These are phyloP conservation scores for Lepidotrigona ventralis DNA, from an alignment of 1,140 invertebrate genomes.

Conservation along the genomic window DNA sequence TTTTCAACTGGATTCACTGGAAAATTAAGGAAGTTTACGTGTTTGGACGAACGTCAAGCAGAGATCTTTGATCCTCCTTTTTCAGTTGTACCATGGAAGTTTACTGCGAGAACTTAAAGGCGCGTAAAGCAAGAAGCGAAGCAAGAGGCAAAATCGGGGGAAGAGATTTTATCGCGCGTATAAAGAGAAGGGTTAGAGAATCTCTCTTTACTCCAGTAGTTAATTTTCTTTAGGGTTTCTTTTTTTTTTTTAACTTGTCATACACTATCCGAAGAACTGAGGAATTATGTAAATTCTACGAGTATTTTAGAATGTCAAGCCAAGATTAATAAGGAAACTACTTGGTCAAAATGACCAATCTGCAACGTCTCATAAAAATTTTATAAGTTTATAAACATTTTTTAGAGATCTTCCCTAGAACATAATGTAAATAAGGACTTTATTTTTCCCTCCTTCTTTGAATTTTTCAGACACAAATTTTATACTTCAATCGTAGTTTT, in stretches of 20 bases:
- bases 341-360: too few relatives aligned
- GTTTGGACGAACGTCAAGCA: neutral
- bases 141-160: neutral
- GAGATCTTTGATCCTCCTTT: neutral
- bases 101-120: neutral
- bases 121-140: neutral
- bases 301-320: neutral
- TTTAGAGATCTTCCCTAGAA: too few relatives aligned
- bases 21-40: constrained; percentile 1
- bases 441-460: too few relatives aligned
- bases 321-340: too few relatives aligned
- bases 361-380: too few relatives aligned
- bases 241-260: neutral
- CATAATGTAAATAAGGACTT: too few relatives aligned
- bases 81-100: neutral
- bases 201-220: neutral
- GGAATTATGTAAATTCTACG: neutral
- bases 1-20: neutral
- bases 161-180: neutral
- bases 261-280: neutral
- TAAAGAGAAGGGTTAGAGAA: neutral
- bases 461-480: too few relatives aligned
- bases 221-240: neutral
- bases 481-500: too few relatives aligned
- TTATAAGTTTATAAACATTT: too few relatives aligned